A percentile compares a stretch with the other conserved stretches of the same genome.
phyloP scores from a whole-genome alignment of 2,888 invertebrate genomes.

The Drosophila barbarae region DNA sequence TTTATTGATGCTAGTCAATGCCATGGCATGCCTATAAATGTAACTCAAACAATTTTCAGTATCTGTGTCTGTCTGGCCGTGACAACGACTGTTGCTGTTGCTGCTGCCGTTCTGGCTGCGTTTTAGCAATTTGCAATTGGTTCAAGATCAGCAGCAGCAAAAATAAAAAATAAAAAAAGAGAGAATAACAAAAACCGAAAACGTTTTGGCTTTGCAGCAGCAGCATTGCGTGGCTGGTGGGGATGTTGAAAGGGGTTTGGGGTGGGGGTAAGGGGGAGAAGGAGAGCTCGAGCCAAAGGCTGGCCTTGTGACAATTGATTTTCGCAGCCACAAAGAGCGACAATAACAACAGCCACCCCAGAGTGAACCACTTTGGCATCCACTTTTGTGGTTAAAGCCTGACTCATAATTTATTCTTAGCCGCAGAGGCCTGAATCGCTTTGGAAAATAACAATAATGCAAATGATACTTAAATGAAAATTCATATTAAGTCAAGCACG shows the following conservation, averaged over 20 bases:
- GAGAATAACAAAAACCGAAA: conserved; percentile 11
- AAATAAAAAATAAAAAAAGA: conserved; percentile 7
- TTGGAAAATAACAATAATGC: conserved; percentile 27
- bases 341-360: conserved; percentile 17
- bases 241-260: neutral
- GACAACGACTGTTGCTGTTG: conserved; percentile 43
- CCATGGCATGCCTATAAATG: conserved; percentile 54
- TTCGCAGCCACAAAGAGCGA: conserved; percentile 39
- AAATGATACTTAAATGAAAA: conserved; percentile 17
- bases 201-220: conserved; percentile 19
- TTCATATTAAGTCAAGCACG: conserved; percentile 1
- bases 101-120: conserved; percentile 44
- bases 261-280: neutral
- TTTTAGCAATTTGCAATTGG: conserved; percentile 70
- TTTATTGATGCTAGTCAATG: conserved; percentile 52
- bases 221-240: conserved; percentile 39
- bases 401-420: conserved; percentile 63
- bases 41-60: conserved; percentile 37
- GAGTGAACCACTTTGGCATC: conserved; percentile 46
- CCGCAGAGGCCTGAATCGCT: conserved; percentile 41
- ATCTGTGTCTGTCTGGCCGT: conserved; percentile 45
- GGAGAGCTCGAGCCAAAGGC: conserved; percentile 16
- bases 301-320: conserved; percentile 58
- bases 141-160: conserved; percentile 67
- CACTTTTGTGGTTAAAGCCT: conserved; percentile 49